phyloP scores from a whole-genome alignment of 2,113 vertebrate genomes.

The cattle (Bos taurus) region ARS-UCD2.0 NC_037357.1:46491001-46491500 shows the following conservation, averaged over 20 bases:
- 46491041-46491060: slow-evolving; percentile 4
- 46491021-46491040: background rate
- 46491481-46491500: background rate
- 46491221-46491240: slow-evolving; percentile 42
- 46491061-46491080: background rate
- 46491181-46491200: slow-evolving; percentile 40
- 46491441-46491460: background rate
- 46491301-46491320: slow-evolving; percentile 13
- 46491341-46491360: background rate
- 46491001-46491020: background rate
- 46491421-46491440: slow-evolving; percentile 12
- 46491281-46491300: background rate
- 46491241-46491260: background rate
- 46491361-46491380: background rate
- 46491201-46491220: background rate
- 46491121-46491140: slow-evolving; percentile 13
- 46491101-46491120: background rate
- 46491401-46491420: background rate
- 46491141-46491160: slow-evolving; percentile 28
- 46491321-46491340: background rate
- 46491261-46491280: slow-evolving; percentile 5
- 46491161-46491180: background rate
- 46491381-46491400: background rate
- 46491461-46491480: background rate
- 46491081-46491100: background rate